Percentiles rank a stretch among this genome's conserved stretches.
phyloP scores from a whole-genome alignment of 2,113 vertebrate genomes.

The Nibea coibor region DNA sequence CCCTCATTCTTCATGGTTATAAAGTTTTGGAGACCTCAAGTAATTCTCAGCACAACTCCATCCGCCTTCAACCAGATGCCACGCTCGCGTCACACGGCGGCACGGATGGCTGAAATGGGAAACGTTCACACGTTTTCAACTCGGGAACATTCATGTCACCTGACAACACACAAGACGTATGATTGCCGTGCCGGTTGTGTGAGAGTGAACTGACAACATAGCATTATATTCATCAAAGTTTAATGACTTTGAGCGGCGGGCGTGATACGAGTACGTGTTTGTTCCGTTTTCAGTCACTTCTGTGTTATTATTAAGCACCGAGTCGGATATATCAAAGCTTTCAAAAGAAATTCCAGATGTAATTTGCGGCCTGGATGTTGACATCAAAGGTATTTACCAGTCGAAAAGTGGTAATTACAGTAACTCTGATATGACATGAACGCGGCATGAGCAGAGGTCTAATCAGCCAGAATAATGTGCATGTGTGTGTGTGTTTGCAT shows the following conservation, averaged over 20 bases:
- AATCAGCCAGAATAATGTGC: background rate
- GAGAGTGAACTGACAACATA: background rate
- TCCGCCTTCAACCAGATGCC: background rate
- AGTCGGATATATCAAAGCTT: background rate
- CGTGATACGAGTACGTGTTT: background rate
- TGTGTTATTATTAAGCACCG: background rate
- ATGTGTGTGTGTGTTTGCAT: background rate
- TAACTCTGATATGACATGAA: background rate
- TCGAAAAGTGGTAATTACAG: background rate
- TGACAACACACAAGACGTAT: background rate
- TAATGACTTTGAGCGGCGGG: constrained; percentile 1
- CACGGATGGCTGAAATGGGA: background rate
- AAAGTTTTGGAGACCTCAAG: background rate
- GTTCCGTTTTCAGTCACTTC: background rate
- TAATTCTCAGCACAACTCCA: background rate
- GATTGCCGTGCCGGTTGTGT: background rate
- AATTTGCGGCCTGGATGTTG: background rate
- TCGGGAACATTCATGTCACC: background rate
- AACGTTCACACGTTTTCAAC: background rate
- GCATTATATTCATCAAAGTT: background rate
- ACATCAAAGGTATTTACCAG: background rate
- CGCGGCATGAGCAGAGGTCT: background rate
- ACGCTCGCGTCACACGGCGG: background rate
- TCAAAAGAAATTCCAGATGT: background rate
- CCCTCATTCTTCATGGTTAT: background rate